Evolutionary conservation across 2,113 vertebrate genomes (phyloP).

Genomic region (Indri indri): DNA sequence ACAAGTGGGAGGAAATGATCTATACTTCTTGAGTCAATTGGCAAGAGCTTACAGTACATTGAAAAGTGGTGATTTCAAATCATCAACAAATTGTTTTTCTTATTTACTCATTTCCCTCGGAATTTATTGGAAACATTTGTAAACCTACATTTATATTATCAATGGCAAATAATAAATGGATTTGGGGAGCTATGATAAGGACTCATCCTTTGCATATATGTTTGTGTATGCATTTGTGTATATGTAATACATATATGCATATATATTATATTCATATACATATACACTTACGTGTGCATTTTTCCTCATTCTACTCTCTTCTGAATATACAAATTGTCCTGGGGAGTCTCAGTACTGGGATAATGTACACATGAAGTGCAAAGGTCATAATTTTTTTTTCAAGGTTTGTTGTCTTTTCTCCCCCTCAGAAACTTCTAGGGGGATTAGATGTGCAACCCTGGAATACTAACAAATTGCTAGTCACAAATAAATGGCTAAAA

Average conservation of each 20-base stretch:
- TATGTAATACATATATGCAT: neutral
- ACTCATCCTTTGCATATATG: neutral
- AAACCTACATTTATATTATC: neutral
- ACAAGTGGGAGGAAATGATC: neutral
- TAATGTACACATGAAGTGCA: neutral
- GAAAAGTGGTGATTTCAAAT: neutral
- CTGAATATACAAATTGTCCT: neutral
- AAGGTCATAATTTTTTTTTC: neutral
- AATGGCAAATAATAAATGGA: neutral
- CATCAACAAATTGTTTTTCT: conserved; percentile 12
- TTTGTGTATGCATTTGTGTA: neutral
- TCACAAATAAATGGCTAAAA: neutral
- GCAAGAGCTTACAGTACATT: neutral
- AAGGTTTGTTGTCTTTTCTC: neutral
- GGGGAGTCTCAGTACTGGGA: neutral
- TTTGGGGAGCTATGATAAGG: neutral
- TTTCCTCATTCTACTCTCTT: neutral
- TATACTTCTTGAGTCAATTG: neutral
- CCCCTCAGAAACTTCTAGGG: neutral
- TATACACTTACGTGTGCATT: neutral
- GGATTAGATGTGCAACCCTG: neutral
- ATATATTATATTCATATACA: neutral
- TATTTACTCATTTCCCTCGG: neutral
- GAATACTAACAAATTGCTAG: neutral
- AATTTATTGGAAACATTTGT: neutral